These are phyloP conservation scores for Homarus gammarus DNA, from an alignment of 2,888 invertebrate species.

Conservation along the genomic window DNA sequence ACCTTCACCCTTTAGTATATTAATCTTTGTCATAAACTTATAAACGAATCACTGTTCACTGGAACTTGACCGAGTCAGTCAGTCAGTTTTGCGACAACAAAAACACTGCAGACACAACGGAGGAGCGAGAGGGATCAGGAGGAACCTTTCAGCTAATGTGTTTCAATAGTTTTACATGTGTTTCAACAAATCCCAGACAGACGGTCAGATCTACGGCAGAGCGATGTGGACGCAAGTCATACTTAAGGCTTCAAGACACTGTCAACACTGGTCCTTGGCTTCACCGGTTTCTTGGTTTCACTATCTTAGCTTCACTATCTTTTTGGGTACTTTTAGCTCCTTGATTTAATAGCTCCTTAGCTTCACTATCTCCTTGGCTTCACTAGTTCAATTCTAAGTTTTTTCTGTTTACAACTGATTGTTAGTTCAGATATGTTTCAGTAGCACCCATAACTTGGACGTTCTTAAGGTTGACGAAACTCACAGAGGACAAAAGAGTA, in stretches of 20 bases:
- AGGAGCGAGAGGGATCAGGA: conserved; percentile 9
- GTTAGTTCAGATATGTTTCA: neutral
- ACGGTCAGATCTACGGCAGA: neutral
- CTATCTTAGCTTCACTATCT: neutral
- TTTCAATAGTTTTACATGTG: neutral
- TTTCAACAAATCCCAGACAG: neutral
- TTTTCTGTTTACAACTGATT: too few relatives aligned
- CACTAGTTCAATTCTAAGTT: too few relatives aligned
- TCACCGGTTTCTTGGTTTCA: too few relatives aligned
- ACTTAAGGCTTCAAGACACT: neutral
- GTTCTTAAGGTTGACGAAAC: neutral
- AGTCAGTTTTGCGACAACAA: too few relatives aligned
- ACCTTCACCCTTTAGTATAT: too few relatives aligned
- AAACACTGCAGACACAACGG: neutral
- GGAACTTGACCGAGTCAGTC: neutral
- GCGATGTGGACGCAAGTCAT: neutral
- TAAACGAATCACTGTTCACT: neutral
- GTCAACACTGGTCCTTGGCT: too few relatives aligned
- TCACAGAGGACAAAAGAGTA: too few relatives aligned
- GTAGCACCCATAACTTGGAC: neutral
- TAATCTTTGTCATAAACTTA: neutral
- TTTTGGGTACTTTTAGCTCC: neutral
- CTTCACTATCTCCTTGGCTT: too few relatives aligned
- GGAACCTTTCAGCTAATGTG: neutral
- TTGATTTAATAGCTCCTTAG: neutral